phyloP scores from a whole-genome alignment of 1,140 invertebrate species.

The Drosophila sulfurigaster region DNA sequence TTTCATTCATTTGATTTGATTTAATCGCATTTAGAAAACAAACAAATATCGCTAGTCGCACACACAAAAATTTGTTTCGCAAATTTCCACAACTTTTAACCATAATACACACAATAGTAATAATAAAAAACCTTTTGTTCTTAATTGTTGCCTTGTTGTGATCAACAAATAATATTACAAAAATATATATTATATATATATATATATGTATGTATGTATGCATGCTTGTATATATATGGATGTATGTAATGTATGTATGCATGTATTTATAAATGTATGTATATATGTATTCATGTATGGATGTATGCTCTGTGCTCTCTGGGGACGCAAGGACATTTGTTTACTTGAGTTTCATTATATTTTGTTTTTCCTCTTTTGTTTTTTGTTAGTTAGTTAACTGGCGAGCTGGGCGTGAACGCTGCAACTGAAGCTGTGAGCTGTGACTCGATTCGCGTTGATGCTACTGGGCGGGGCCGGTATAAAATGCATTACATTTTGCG shows the following conservation, averaged over 20 bases:
- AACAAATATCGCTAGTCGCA: conserved; percentile 45
- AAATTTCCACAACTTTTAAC: conserved; percentile 53
- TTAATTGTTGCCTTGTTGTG: conserved; percentile 64
- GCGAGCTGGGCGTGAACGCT: conserved; percentile 39
- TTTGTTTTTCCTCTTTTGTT: conserved; percentile 14
- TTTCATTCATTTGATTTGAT: conserved; percentile 19
- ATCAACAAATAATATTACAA: conserved; percentile 79
- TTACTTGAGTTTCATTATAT: conserved; percentile 43
- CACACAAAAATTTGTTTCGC: conserved; percentile 30
- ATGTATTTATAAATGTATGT: conserved; percentile 36
- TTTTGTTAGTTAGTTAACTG: conserved; percentile 51
- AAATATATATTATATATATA: conserved; percentile 65
- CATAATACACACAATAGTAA: conserved; percentile 52
- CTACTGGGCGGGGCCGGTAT: conserved; percentile 46
- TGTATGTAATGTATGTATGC: conserved; percentile 32
- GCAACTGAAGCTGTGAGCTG: conserved; percentile 20
- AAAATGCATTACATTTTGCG: conserved; percentile 67
- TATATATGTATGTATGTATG: conserved; percentile 41
- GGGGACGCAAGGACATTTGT: conserved; percentile 43
- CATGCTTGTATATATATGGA: conserved; percentile 52
- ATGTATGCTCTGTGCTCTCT: conserved; percentile 7
- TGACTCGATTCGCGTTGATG: conserved; percentile 63
- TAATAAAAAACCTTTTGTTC: conserved; percentile 51
- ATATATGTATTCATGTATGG: conserved; percentile 33
- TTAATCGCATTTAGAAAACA: conserved; percentile 60